phyloP scores from a whole-genome alignment of 1,140 invertebrate species.

The Lasaia peninsularis region DNA sequence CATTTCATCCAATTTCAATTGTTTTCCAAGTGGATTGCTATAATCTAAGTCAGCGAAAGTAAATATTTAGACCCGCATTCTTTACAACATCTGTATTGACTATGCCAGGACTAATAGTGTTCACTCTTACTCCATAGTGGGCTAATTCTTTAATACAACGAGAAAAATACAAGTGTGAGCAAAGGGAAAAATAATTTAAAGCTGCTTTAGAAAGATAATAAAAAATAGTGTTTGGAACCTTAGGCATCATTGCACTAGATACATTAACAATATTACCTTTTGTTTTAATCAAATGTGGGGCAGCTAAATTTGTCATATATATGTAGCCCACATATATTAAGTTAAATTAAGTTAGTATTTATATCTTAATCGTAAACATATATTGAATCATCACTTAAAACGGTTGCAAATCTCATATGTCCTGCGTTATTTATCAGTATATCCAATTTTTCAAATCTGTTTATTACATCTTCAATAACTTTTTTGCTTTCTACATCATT shows the following conservation, averaged over 20 bases:
- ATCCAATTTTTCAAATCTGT: constrained; percentile 21
- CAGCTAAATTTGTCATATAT: constrained; percentile 6
- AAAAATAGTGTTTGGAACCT: not conserved
- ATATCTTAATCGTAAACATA: not conserved
- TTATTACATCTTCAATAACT: constrained; percentile 17
- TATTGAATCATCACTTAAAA: constrained; percentile 12
- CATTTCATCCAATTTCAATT: constrained; percentile 83
- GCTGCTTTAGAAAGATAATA: constrained; percentile 13
- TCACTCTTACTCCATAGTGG: constrained; percentile 15
- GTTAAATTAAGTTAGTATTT: constrained; percentile 14
- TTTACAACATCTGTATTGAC: constrained; percentile 80
- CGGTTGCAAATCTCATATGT: not conserved
- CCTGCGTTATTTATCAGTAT: constrained; percentile 28
- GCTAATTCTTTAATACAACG: constrained; percentile 10
- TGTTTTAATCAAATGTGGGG: constrained; percentile 12
- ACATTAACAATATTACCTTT: constrained; percentile 15
- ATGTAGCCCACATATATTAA: too few relatives aligned
- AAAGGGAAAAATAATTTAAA: constrained; percentile 7
- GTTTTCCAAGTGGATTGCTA: constrained; percentile 84
- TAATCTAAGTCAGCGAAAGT: constrained; percentile 78
- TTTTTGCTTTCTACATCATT: constrained; percentile 18
- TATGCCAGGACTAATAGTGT: constrained; percentile 42
- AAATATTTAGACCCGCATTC: constrained; percentile 78
- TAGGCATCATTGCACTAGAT: constrained; percentile 9
- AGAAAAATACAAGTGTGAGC: too few relatives aligned